phyloP scores from a whole-genome alignment of 2,797 vertebrate species.

The Ibycter americanus region DNA sequence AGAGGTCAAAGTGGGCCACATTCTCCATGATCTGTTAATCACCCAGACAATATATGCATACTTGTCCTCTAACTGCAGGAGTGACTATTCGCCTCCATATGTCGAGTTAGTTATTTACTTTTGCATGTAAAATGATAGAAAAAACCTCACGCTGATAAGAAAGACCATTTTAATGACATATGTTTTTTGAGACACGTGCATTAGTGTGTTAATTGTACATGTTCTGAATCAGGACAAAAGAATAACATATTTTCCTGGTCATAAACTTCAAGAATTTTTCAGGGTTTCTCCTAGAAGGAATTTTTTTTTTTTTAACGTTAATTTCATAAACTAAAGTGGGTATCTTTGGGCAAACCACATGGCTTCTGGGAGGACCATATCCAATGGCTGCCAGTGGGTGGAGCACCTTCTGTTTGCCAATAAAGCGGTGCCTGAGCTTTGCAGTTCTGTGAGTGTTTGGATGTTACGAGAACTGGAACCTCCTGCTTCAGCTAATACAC shows the following conservation, averaged over 20 bases:
- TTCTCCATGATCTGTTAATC: neutral
- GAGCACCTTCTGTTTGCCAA: neutral
- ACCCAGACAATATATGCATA: neutral
- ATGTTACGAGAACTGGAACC: neutral
- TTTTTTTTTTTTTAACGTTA: neutral
- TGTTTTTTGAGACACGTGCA: fast-evolving
- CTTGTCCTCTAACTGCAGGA: neutral
- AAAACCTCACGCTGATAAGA: neutral
- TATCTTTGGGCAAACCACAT: neutral
- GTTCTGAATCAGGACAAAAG: neutral
- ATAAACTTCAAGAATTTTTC: neutral
- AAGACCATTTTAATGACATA: neutral
- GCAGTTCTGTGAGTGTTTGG: neutral
- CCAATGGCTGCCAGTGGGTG: neutral
- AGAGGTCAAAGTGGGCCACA: fast-evolving
- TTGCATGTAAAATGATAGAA: neutral
- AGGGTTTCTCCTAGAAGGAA: neutral
- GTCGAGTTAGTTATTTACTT: neutral
- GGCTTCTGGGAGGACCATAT: neutral
- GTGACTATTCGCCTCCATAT: fast-evolving
- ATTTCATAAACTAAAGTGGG: neutral
- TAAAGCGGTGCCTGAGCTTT: neutral
- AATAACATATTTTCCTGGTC: fast-evolving
- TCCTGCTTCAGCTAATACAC: neutral
- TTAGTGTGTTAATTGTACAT: neutral